Conservation (phyloP, 2,888 invertebrate genomes). For the Bimastos eiseni region DNA sequence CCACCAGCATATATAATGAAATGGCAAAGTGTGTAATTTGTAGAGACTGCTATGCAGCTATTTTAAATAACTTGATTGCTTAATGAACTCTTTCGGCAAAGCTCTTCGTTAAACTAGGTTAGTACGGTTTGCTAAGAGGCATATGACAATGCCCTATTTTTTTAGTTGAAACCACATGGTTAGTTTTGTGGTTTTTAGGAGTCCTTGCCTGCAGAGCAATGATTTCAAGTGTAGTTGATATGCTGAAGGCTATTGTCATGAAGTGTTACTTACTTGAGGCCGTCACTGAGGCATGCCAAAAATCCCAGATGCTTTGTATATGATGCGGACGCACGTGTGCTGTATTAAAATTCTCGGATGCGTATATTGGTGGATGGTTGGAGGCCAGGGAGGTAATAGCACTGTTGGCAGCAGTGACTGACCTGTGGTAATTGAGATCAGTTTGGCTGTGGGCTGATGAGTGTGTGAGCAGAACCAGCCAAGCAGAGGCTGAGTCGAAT, state of each 20-base stretch:
- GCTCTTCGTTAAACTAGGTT: neutral
- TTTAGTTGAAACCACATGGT: neutral
- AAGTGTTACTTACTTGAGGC: neutral
- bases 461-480: neutral
- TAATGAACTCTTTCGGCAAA: neutral
- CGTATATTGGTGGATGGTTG: neutral
- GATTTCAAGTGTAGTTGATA: neutral
- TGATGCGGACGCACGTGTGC: neutral
- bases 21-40: neutral
- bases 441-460: conserved; percentile 4
- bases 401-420: neutral
- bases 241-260: neutral
- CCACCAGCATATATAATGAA: neutral
- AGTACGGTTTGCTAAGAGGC: neutral
- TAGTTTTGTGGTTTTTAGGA: neutral
- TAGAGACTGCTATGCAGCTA: neutral
- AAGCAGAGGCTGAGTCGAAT: neutral
- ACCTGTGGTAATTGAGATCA: conserved; percentile 5
- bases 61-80: neutral
- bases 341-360: neutral
- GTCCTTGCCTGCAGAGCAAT: neutral
- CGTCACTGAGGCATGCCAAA: neutral
- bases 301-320: neutral
- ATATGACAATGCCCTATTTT: neutral
- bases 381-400: neutral